Percentiles rank a stretch among this genome's conserved stretches.
phyloP scores from a whole-genome alignment of 2,113 vertebrate species.

The Tyto alba region DNA sequence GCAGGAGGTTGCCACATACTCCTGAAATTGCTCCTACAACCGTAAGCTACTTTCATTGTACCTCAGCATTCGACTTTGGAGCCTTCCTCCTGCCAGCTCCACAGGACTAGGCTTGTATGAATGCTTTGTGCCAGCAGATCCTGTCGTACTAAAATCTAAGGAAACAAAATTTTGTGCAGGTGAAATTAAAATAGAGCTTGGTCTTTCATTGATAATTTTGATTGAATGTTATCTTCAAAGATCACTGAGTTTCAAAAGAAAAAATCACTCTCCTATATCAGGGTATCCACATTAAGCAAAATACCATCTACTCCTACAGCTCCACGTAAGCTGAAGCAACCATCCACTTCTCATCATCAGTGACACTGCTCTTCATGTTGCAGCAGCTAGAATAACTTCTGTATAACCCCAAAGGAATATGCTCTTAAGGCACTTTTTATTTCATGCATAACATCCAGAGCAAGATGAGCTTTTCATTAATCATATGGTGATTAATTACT shows the following conservation, averaged over 20 bases:
- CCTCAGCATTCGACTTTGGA: not conserved
- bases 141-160: not conserved
- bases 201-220: not conserved
- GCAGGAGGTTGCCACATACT: not conserved
- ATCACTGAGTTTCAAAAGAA: not conserved
- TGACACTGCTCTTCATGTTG: not conserved
- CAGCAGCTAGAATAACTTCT: not conserved
- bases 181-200: not conserved
- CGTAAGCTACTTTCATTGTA: not conserved
- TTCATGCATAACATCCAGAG: not conserved
- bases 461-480: conserved; percentile 5
- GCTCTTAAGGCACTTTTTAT: not conserved
- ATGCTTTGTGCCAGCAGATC: not conserved
- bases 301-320: not conserved
- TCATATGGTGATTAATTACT: conserved; percentile 43
- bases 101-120: not conserved
- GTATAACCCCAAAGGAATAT: not conserved
- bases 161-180: not conserved
- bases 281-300: not conserved
- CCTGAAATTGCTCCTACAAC: not conserved
- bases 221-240: not conserved
- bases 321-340: not conserved
- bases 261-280: not conserved
- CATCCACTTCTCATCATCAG: not conserved
- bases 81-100: not conserved